Evolutionary conservation across 2,797 vertebrate species (phyloP).

Genomic region (Tolypeutes matacus): DNA sequence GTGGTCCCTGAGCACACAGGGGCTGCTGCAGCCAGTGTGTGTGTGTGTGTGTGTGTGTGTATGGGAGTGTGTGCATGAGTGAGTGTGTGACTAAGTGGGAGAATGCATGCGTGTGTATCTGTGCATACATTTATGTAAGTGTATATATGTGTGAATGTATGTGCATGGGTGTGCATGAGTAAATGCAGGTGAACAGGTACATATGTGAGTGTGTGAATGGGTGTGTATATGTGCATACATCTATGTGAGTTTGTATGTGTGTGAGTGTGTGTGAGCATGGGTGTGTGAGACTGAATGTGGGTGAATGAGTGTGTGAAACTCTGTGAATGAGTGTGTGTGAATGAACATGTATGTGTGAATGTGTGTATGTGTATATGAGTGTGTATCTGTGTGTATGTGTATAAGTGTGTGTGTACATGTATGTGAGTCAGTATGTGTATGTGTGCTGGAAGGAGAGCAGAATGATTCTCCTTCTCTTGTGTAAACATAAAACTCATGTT

Average conservation of each 20-base stretch:
- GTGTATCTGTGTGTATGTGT: not conserved
- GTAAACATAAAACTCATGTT: not conserved
- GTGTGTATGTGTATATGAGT: accelerated
- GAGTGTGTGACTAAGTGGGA: too few relatives aligned
- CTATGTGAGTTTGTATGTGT: not conserved
- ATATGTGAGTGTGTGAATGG: not conserved
- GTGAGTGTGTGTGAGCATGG: too few relatives aligned
- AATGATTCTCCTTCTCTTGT: not conserved
- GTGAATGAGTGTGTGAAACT: not conserved
- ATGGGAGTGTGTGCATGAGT: not conserved
- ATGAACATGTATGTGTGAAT: too few relatives aligned
- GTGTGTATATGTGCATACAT: not conserved
- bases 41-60: not conserved
- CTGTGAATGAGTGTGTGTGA: too few relatives aligned
- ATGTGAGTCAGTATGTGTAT: not conserved
- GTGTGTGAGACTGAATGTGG: accelerated
- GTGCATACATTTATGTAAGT: too few relatives aligned
- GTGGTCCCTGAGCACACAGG: not conserved
- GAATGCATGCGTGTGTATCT: too few relatives aligned
- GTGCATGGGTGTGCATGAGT: not conserved
- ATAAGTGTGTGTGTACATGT: too few relatives aligned
- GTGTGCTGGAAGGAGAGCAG: not conserved
- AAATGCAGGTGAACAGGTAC: too few relatives aligned
- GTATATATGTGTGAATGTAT: accelerated
- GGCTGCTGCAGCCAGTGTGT: not conserved